Evolutionary conservation across 2,113 vertebrate genomes (phyloP).

Genomic region (Syngnathus floridae): DNA sequence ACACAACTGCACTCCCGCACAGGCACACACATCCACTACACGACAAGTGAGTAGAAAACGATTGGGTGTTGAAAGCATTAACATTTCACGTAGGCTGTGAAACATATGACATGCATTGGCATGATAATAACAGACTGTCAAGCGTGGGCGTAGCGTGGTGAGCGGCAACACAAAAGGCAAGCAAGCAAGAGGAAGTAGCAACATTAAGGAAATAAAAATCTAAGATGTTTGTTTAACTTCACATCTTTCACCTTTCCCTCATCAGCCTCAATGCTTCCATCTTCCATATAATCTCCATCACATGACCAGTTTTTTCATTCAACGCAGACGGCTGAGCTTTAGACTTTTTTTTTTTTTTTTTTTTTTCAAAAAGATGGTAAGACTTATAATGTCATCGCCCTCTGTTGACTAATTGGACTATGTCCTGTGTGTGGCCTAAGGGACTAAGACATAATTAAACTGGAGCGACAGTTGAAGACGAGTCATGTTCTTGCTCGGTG

Average conservation of each 20-base stretch:
- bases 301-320: neutral
- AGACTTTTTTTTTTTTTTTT: neutral
- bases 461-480: neutral
- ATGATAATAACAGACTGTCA: slow-evolving; percentile 1
- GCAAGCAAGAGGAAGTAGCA: neutral
- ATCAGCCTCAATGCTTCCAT: neutral
- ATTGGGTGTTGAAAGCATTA: neutral
- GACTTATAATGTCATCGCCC: neutral
- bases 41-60: slow-evolving; percentile 4
- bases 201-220: neutral
- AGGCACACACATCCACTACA: neutral
- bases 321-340: neutral
- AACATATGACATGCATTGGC: neutral
- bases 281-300: neutral
- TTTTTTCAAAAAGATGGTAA: neutral
- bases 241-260: neutral
- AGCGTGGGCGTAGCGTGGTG: neutral
- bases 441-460: slow-evolving; percentile 3
- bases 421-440: neutral
- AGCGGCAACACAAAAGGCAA: neutral
- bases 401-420: neutral
- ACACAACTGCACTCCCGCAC: neutral
- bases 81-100: slow-evolving; percentile 1
- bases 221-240: neutral
- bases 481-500: neutral